phyloP scores from a whole-genome alignment of 1,140 invertebrate genomes.

The Phymastichus coffea region DNA sequence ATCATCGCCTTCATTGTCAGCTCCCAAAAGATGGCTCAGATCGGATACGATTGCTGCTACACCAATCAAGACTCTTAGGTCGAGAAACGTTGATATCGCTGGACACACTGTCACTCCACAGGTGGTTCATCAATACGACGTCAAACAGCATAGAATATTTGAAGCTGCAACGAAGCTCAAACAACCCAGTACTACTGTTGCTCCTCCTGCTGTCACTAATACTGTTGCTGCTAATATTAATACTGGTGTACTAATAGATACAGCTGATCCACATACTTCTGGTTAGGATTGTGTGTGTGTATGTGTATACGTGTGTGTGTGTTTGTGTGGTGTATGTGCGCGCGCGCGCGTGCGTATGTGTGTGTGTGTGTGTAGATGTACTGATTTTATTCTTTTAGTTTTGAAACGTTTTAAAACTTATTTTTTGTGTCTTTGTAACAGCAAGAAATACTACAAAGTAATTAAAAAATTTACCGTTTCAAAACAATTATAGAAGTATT shows the following conservation, averaged over 20 bases:
- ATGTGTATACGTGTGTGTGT: too few relatives aligned
- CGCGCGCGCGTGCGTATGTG: too few relatives aligned
- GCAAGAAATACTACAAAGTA: too few relatives aligned
- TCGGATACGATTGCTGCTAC: slow-evolving; percentile 54
- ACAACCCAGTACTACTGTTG: slow-evolving; percentile 13
- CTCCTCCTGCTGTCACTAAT: too few relatives aligned
- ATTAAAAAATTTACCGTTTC: too few relatives aligned
- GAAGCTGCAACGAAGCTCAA: slow-evolving; percentile 40
- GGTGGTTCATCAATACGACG: slow-evolving; percentile 47
- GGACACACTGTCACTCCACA: slow-evolving; percentile 49
- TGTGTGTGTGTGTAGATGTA: too few relatives aligned
- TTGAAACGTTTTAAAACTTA: too few relatives aligned
- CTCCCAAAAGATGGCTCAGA: slow-evolving; percentile 51
- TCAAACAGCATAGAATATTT: slow-evolving; percentile 45
- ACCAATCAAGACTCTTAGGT: slow-evolving; percentile 51
- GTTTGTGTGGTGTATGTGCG: too few relatives aligned
- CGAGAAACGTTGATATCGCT: slow-evolving; percentile 50
- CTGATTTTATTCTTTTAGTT: too few relatives aligned
- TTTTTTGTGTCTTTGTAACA: too few relatives aligned
- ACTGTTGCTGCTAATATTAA: too few relatives aligned
- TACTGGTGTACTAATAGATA: not conserved
- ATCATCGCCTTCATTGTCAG: slow-evolving; percentile 19
- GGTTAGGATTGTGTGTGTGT: not conserved
- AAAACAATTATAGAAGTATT: too few relatives aligned
- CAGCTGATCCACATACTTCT: not conserved